Conservation (phyloP, 2,888 invertebrate species). For the Leucophora obtusa region DNA sequence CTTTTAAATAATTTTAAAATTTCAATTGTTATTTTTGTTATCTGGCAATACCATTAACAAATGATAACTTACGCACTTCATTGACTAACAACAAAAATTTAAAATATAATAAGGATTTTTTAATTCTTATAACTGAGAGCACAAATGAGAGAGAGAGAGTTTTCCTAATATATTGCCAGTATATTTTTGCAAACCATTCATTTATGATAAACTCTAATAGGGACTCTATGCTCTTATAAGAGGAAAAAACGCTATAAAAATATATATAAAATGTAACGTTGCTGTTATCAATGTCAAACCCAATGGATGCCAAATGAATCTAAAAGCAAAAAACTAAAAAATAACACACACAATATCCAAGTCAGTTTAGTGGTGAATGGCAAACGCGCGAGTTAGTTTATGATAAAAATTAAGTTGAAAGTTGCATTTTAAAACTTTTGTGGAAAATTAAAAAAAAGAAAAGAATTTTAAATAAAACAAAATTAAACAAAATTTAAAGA, state of each 20-base stretch:
- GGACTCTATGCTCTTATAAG: slow-evolving; percentile 7
- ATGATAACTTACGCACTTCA: slow-evolving; percentile 49
- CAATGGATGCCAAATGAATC: slow-evolving; percentile 1
- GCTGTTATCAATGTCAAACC: slow-evolving; percentile 23
- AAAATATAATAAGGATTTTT: neutral
- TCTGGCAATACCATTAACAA: slow-evolving; percentile 12
- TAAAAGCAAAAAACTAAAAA: neutral
- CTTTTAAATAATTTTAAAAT: too few relatives aligned
- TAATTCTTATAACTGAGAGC: neutral
- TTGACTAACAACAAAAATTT: slow-evolving; percentile 11
- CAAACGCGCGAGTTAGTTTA: slow-evolving; percentile 53
- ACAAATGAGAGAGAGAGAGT: slow-evolving; percentile 9
- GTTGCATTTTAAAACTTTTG: slow-evolving; percentile 1
- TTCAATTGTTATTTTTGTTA: neutral
- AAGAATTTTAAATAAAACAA: too few relatives aligned
- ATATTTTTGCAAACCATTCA: neutral
- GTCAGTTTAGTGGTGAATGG: slow-evolving; percentile 55
- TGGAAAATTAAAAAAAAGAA: neutral
- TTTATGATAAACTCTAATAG: neutral
- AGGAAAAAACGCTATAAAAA: neutral
- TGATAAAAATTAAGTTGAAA: slow-evolving; percentile 1
- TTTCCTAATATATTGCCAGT: neutral
- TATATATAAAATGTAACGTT: neutral
- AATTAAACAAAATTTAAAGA: too few relatives aligned
- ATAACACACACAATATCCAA: slow-evolving; percentile 13